Percentiles rank a stretch among this genome's conserved stretches.
Conservation (phyloP, 2,888 invertebrate genomes). For the Cephalotes varians region DNA sequence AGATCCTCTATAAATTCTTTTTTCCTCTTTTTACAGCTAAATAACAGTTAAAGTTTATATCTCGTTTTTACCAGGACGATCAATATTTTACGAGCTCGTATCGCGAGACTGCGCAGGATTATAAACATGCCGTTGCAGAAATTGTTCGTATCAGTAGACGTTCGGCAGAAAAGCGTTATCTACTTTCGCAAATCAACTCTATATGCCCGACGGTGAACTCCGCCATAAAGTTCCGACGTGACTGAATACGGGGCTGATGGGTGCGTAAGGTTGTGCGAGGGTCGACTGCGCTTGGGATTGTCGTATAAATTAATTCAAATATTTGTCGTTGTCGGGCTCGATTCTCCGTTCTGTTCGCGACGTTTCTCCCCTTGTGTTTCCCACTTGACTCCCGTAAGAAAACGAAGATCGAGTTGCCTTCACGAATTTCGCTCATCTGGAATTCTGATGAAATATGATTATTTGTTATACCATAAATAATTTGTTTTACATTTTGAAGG, state of each 20-base stretch:
- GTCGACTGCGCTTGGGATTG: constrained; percentile 69
- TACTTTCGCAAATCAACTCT: constrained; percentile 66
- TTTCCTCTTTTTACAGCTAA: constrained; percentile 39
- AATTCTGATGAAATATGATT: constrained; percentile 24
- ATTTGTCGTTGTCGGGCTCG: constrained; percentile 73
- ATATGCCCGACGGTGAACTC: constrained; percentile 62
- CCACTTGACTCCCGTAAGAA: constrained; percentile 34
- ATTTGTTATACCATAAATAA: neutral
- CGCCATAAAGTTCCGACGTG: constrained; percentile 74
- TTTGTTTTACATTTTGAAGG: neutral
- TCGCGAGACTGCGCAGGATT: constrained; percentile 48
- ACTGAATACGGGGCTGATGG: constrained; percentile 73
- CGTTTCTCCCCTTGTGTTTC: constrained; percentile 3
- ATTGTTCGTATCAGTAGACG: constrained; percentile 38
- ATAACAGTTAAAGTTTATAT: constrained; percentile 52
- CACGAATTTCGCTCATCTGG: constrained; percentile 12
- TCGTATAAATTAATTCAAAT: constrained; percentile 80
- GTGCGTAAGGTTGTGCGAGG: constrained; percentile 67
- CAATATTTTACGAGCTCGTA: constrained; percentile 49
- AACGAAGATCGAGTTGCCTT: constrained; percentile 30
- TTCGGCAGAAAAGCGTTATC: constrained; percentile 59
- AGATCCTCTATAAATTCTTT: constrained; percentile 11
- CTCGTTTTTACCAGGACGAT: constrained; percentile 44
- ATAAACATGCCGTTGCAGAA: constrained; percentile 44
- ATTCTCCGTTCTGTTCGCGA: constrained; percentile 52